Conservation (phyloP, 2,888 invertebrate species). For the Tillus elongatus region DNA sequence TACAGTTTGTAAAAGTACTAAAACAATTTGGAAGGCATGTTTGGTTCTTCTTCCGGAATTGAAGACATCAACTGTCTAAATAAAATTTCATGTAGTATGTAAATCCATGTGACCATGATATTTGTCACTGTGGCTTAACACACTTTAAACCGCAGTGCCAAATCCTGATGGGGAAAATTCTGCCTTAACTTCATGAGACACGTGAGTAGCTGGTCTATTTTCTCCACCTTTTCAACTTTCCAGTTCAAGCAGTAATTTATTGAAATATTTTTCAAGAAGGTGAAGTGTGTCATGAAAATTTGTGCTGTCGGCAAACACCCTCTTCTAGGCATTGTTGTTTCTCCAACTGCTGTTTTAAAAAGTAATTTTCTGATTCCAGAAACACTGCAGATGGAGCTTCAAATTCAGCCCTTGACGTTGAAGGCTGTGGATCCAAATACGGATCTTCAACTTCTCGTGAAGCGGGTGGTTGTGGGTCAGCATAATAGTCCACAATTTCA, state of each 20-base stretch:
- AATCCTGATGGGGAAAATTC: constrained; percentile 15
- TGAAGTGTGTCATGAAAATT: too few relatives aligned
- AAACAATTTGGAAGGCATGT: constrained; percentile 13
- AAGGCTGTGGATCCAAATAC: too few relatives aligned
- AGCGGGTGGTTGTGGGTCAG: too few relatives aligned
- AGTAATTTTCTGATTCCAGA: constrained; percentile 1
- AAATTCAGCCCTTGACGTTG: too few relatives aligned
- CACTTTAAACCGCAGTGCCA: constrained; percentile 12
- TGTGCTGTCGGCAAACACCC: neutral
- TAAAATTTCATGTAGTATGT: constrained; percentile 12
- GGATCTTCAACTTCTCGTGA: too few relatives aligned
- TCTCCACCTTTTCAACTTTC: constrained; percentile 12
- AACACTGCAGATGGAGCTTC: too few relatives aligned
- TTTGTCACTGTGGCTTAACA: constrained; percentile 10
- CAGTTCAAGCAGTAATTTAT: constrained; percentile 15
- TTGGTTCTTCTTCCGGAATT: constrained; percentile 14
- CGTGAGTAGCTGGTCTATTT: constrained; percentile 16
- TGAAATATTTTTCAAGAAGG: constrained; percentile 5
- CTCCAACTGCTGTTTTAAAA: neutral
- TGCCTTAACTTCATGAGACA: constrained; percentile 17
- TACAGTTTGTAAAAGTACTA: constrained; percentile 11
- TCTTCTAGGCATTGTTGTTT: too few relatives aligned
- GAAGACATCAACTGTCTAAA: constrained; percentile 12
- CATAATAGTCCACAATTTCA: too few relatives aligned
- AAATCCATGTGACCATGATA: constrained; percentile 11